Evolutionary conservation across 2,888 invertebrate species (phyloP), one percentile per base, ranked within the genome.

Genomic region (Macrophya alboannulata): DNA sequence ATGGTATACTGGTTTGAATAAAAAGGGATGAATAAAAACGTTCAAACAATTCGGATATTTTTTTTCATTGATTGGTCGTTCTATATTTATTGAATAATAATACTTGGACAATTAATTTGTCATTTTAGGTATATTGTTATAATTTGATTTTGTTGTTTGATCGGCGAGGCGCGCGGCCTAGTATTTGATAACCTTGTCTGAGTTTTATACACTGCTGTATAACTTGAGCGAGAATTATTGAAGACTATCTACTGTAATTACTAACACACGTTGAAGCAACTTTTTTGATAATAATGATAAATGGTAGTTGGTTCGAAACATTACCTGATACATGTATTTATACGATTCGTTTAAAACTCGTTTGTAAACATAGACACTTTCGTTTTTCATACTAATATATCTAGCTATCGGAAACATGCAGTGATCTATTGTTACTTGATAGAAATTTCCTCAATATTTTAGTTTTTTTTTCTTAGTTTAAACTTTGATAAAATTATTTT

Each of bases 321-420:
- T 90, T 87, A 88, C 88, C 89, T 71, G 37, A 40, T 89, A 89
- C 89, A 89, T 90, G 89, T 90, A 90, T 90, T 88, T 86, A 88
- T 87, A 87, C 89, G 90, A 90, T 90, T 90, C 88, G 88, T 31
- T 31, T 89, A 89, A 40, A 89, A 90, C 90, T 91, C 91, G 85
- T 91, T 91, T 90, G 90, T 90, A 91, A 91, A 91, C 91, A 90
- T 91, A 91, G 90, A 91, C 89, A 90, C 90, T 91, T 90, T 89
- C 55, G 81, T 86, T 86, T 77, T 87, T 86, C 85, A 88, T 84
- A 88, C 88, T 90, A n/a, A 90, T 68, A 87, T 87, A 86, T 86
- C 89, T 89, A 90, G 84, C 87, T 88, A 62, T 62, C 74, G 88
- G 90, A 90, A 87, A 89, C 90, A 90, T 91, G 90, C 90, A 90